phyloP scores from a whole-genome alignment of 1,140 invertebrate genomes.

The Bilobella aurantiaca region DNA sequence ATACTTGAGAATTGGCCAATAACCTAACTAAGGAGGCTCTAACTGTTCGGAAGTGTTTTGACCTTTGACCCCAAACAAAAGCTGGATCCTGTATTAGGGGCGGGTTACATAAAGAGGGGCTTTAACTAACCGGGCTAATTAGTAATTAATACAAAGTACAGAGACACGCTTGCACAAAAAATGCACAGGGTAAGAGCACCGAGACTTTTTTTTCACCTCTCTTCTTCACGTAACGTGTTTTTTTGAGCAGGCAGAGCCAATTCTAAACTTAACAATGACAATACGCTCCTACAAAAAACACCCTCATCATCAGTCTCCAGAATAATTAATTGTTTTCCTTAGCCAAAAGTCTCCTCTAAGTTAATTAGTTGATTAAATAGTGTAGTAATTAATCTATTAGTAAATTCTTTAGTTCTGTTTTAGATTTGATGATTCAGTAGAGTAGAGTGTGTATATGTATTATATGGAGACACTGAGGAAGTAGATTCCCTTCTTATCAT shows the following conservation, averaged over 20 bases:
- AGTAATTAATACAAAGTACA: neutral
- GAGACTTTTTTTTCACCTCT: neutral
- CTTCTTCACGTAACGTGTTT: no score
- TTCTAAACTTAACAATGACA: neutral
- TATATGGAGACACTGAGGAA: neutral
- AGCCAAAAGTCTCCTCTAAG: neutral
- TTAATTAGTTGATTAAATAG: neutral
- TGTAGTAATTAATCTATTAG: neutral
- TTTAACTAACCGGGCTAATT: neutral
- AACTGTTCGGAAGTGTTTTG: neutral
- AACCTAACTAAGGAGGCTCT: neutral
- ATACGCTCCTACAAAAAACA: neutral
- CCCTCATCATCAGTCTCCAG: neutral
- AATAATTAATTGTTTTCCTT: neutral
- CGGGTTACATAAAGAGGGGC: neutral
- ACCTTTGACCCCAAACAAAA: neutral
- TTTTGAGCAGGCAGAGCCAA: slow-evolving; percentile 6
- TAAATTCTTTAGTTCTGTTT: no score
- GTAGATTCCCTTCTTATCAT: neutral
- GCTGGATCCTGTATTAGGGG: neutral
- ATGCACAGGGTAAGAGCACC: neutral
- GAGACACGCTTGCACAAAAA: neutral
- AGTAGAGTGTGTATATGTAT: neutral
- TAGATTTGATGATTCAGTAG: no score
- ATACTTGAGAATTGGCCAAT: neutral